phyloP scores from a whole-genome alignment of 2,888 invertebrate species.

The Andrena bicolor region DNA sequence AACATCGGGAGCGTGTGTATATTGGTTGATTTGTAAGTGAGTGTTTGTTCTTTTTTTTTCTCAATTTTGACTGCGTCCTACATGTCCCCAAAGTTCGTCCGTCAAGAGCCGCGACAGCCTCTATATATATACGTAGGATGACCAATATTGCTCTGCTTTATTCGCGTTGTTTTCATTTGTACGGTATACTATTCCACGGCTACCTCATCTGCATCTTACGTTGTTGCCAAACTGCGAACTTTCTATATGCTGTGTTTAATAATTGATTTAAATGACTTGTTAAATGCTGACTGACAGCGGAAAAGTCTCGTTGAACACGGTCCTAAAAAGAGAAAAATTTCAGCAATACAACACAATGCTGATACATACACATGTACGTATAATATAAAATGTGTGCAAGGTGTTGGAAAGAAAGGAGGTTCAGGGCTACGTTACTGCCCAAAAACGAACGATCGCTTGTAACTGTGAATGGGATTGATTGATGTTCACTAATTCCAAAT shows the following conservation, averaged over 20 bases:
- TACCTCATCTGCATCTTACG: slow-evolving; percentile 86
- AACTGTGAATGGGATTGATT: no score
- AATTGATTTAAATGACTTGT: slow-evolving; percentile 95
- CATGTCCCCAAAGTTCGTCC: no score
- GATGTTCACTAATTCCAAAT: no score
- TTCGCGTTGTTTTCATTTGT: slow-evolving; percentile 59
- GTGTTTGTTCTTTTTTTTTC: no score
- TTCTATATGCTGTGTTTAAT: slow-evolving; percentile 93
- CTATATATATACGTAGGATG: slow-evolving; percentile 63
- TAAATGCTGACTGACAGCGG: slow-evolving; percentile 92
- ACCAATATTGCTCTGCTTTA: slow-evolving; percentile 78
- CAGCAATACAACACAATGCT: neutral
- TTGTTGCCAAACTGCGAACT: slow-evolving; percentile 95
- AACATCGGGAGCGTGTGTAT: no score
- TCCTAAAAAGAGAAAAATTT: slow-evolving; percentile 86
- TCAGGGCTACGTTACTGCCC: no score
- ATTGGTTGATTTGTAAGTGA: no score
- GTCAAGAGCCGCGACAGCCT: no score
- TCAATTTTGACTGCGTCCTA: no score
- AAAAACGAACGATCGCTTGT: no score
- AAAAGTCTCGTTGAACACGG: slow-evolving; percentile 92
- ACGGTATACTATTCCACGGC: slow-evolving; percentile 73
- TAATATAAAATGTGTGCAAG: neutral
- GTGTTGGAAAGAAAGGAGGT: no score
- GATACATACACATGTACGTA: neutral